Evolutionary conservation across 2,888 invertebrate species (phyloP), one percentile per base, ranked within the genome.

Genomic region (Drosophila demipolita): DNA sequence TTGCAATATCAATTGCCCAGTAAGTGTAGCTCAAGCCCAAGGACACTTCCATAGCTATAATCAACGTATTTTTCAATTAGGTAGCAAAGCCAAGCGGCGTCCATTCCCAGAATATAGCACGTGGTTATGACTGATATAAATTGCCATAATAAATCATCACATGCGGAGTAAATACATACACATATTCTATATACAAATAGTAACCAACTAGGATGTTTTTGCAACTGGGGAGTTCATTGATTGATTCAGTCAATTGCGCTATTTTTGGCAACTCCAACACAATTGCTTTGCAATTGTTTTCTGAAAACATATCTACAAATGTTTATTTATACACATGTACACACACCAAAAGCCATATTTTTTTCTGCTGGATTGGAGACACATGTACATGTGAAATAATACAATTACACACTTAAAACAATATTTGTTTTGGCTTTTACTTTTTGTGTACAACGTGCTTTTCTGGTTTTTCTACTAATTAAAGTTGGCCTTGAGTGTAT

Each of bases 1-100:
- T 89, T 87, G 81, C 82, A 58, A 76, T 74, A 89, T 83, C 82
- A 87, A 83, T 87, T 89, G 62, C 17, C 57, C 53, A 6, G 20
- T 8, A 15, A 40, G 9, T 29, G 26, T 55, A 12, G 11, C 26
- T 38, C 38, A 29, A 15, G 54, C 26, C 70, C 70, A 73, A 80
- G 83, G 78, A 80, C 87, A 81, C 66, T 72, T 72, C 59, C 52
- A 38, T 26, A 54, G 36, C 35, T 55, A 50, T 76, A 82, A 82
- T 85, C 70, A 74, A 69, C 59, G 65, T 26, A 82, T 68, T 62
- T 59, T 52, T 53, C 89, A 83, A 83, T 83, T 83, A 55, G n/a
- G 26, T n/a, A 78, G 66, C 33, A 50, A 48, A 23, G 40, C 53
- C 68, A 66, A 58, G 53, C 23, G 36, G 32, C 66, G 50, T 36